Evolutionary conservation across 2,888 invertebrate species (phyloP).

Genomic region (Nymphalis urticae): DNA sequence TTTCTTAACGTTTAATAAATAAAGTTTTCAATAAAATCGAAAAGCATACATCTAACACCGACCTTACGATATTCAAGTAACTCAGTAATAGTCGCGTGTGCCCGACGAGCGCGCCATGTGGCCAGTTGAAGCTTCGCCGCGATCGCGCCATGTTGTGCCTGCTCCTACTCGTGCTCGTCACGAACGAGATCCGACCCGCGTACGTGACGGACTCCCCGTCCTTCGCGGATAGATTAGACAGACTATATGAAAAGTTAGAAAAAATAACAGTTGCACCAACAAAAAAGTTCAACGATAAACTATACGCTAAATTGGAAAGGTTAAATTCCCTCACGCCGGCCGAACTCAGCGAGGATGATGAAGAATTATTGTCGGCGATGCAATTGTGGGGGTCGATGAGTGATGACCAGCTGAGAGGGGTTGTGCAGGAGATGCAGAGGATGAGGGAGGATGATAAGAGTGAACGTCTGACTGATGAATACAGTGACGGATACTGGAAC

Average conservation of each 20-base stretch:
- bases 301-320: conserved; percentile 62
- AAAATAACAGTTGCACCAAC: conserved; percentile 52
- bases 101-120: conserved; percentile 46
- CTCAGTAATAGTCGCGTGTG: conserved; percentile 30
- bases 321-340: conserved; percentile 60
- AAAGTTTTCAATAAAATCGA: conserved; percentile 21
- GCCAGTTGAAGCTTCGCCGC: conserved; percentile 57
- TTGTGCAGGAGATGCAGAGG: conserved; percentile 62
- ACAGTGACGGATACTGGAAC: conserved; percentile 60
- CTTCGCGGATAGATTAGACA: conserved; percentile 59
- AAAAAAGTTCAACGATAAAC: conserved; percentile 45
- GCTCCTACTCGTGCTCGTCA: conserved; percentile 53
- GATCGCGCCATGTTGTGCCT: conserved; percentile 63
- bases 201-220: conserved; percentile 63
- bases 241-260: conserved; percentile 65
- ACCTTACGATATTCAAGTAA: conserved; percentile 7
- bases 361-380: conserved; percentile 63
- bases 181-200: conserved; percentile 56
- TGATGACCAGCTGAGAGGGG: conserved; percentile 59
- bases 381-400: conserved; percentile 62
- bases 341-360: conserved; percentile 63
- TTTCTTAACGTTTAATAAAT: conserved; percentile 3
- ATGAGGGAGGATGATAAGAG: conserved; percentile 51
- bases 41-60: neutral
- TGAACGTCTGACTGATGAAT: conserved; percentile 51